Conservation (phyloP, 2,113 vertebrate species). For the Alces alces region DNA sequence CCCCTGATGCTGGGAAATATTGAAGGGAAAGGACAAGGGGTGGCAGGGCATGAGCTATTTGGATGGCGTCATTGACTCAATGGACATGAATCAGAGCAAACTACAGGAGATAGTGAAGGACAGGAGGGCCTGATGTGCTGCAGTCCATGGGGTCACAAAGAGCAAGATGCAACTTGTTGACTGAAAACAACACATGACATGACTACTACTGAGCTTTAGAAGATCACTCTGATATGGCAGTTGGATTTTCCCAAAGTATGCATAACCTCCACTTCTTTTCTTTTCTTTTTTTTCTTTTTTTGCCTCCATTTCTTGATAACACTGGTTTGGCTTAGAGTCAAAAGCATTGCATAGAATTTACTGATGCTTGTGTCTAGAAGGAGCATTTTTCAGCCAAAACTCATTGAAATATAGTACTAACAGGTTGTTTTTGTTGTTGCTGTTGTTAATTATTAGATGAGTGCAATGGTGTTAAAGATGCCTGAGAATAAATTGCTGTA, state of each 20-base stretch:
- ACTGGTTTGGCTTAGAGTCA: background rate
- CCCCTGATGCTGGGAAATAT: background rate
- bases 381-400: background rate
- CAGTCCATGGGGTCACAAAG: background rate
- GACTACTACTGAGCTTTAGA: background rate
- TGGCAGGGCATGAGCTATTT: background rate
- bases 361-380: background rate
- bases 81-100: background rate
- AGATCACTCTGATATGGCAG: background rate
- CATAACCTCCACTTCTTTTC: background rate
- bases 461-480: background rate
- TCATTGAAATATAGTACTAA: background rate
- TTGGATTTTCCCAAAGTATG: background rate
- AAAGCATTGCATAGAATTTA: background rate
- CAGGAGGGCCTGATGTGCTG: background rate
- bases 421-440: background rate
- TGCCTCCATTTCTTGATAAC: background rate
- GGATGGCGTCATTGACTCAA: background rate
- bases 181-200: background rate
- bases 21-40: background rate
- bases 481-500: background rate
- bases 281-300: too few species aligned
- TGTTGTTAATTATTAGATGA: background rate
- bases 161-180: background rate
- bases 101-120: background rate